Evolutionary conservation across 2,113 vertebrate species (phyloP).

Genomic region (Nyctereutes procyonoides): DNA sequence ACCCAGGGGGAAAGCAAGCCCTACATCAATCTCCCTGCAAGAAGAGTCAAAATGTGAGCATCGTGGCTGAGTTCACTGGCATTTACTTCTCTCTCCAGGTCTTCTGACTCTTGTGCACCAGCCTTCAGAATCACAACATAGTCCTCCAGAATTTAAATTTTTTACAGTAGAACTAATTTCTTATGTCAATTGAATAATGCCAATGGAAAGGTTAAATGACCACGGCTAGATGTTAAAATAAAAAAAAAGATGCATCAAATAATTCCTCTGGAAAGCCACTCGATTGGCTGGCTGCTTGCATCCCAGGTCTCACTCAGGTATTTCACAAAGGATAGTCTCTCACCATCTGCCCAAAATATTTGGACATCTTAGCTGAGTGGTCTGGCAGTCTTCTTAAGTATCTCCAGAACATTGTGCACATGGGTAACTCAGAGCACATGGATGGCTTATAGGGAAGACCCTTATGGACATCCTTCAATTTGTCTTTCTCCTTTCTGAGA

Average conservation of each 20-base stretch:
- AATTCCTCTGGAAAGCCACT: not conserved
- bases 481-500: not conserved
- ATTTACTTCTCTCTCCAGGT: not conserved
- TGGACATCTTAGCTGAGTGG: not conserved
- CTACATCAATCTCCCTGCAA: not conserved
- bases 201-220: not conserved
- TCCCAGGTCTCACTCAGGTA: not conserved
- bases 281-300: not conserved
- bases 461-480: not conserved
- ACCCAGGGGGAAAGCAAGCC: not conserved
- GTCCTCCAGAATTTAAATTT: not conserved
- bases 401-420: not conserved
- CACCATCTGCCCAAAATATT: not conserved
- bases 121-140: not conserved
- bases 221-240: not conserved
- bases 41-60: not conserved
- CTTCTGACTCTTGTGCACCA: not conserved
- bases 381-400: not conserved
- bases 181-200: not conserved
- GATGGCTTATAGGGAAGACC: not conserved
- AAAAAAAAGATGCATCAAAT: slow-evolving; percentile 20
- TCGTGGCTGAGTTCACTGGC: not conserved
- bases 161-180: not conserved
- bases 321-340: not conserved
- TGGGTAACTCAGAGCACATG: not conserved